Conservation (phyloP, 2,113 vertebrate species). For the Catharus fuscescens region DNA sequence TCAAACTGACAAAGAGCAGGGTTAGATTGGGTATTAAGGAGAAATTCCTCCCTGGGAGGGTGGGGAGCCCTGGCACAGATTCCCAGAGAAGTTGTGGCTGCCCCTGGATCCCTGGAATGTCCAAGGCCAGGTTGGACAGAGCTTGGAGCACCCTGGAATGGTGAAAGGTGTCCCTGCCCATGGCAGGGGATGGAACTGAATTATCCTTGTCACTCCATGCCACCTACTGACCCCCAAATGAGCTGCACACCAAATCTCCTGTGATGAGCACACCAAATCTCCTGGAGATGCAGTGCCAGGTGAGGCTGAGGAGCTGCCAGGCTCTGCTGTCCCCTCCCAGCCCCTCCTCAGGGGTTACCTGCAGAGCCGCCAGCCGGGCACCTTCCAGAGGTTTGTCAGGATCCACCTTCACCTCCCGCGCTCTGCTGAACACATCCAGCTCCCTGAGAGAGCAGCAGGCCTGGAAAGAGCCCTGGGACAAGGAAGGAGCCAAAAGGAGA, state of each 20-base stretch:
- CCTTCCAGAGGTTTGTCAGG: constrained; percentile 95
- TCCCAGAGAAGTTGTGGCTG: not conserved
- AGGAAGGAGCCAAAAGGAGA: not conserved
- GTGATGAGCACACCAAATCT: fast-evolving
- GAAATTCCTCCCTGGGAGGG: not conserved
- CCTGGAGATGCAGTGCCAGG: fast-evolving
- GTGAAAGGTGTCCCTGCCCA: not conserved
- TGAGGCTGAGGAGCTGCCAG: fast-evolving
- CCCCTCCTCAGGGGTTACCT: constrained; percentile 76
- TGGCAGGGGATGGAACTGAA: not conserved
- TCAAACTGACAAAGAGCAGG: not conserved
- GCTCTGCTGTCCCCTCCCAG: not conserved
- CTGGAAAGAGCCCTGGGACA: constrained; percentile 79
- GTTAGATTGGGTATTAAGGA: no score
- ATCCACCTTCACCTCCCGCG: constrained; percentile 90
- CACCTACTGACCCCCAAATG: fast-evolving
- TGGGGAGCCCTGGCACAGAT: not conserved
- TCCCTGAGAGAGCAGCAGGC: constrained; percentile 77
- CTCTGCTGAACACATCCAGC: constrained; percentile 79
- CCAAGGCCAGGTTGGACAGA: fast-evolving
- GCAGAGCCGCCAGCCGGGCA: constrained; percentile 82
- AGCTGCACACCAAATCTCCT: fast-evolving
- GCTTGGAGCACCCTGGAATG: fast-evolving
- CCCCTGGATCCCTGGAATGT: not conserved
- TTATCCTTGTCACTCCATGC: not conserved